Conservation (phyloP, 2,797 vertebrate genomes). For the Thripadectes ignobilis region DNA sequence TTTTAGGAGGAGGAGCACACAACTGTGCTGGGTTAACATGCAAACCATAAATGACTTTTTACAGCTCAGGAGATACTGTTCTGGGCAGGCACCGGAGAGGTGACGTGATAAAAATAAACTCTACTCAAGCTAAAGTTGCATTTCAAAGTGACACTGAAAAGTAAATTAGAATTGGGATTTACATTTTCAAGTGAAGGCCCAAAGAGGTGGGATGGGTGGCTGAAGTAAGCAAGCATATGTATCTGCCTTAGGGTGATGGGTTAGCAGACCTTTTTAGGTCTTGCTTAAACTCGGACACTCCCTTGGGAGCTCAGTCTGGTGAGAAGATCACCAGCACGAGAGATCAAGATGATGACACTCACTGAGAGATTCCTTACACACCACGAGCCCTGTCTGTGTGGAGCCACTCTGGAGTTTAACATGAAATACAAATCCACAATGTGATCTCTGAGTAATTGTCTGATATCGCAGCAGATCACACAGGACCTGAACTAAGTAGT, state of each 20-base stretch:
- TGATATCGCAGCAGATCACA: not conserved
- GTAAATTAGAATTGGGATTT: not conserved
- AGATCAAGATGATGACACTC: not conserved
- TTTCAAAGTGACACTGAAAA: not conserved
- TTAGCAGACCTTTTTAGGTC: not conserved
- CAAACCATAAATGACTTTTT: not conserved
- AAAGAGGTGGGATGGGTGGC: not conserved
- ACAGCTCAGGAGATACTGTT: not conserved
- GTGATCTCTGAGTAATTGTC: not conserved
- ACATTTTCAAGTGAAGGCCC: not conserved
- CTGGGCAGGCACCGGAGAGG: not conserved
- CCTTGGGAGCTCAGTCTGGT: not conserved
- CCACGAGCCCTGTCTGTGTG: not conserved
- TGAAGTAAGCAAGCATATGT: not conserved
- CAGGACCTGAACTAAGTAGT: not conserved
- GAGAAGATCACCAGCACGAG: not conserved
- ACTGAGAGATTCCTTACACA: not conserved
- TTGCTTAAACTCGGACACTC: not conserved
- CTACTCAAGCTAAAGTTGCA: not conserved
- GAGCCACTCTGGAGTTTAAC: not conserved
- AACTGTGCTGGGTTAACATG: not conserved
- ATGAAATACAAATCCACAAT: not conserved
- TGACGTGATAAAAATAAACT: not conserved
- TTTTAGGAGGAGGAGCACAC: not conserved
- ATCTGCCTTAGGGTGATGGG: not conserved